Evolutionary conservation across 2,888 invertebrate genomes (phyloP), one percentile per base, ranked within the genome.

Genomic region (Ethmia dodecea): DNA sequence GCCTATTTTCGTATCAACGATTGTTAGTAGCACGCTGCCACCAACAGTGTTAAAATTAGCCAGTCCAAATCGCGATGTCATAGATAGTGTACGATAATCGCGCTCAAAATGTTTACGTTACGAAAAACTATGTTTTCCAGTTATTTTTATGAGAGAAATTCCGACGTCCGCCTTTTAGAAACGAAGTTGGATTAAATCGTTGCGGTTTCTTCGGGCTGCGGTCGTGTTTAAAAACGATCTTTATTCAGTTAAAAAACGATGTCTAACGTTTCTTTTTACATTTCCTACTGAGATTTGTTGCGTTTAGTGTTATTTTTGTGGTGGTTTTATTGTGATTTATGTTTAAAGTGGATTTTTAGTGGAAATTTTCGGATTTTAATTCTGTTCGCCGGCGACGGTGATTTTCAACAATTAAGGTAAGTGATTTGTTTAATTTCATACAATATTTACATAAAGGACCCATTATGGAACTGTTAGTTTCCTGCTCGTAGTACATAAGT

Each of bases 61-160:
- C 83, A 86, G 84, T 84, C 60, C 61, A 70, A 74, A 74, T 67
- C 78, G 70, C 73, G 83, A 70, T 73, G 76, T 72, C 75, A 67
- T 60, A 65, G 64, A 60, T 60, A 60, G 45, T 61, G 72, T 69
- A 72, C 74, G 59, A 60, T 6, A 20, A 47, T 45, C 55, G 49
- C 52, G 58, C 48, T 40, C 39, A 38, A 20, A 40, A 41, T 58
- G 66, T 68, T 70, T 70, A 68, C 60, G 47, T 58, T 60, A 44
- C 37, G 16, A 32, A 29, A 35, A 35, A 31, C 63, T 55, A 57
- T 64, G 67, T 68, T 71, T 71, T 64, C 62, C 60, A 55, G 71
- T 73, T 76, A 74, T 74, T 76, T 75, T 73, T 66, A 70, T 72
- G 60, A 66, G 62, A 62, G 64, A 64, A 69, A 70, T 63, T 54